These are phyloP conservation scores for Dromaius novaehollandiae DNA, from an alignment of 2,113 vertebrate genomes.

Conservation along the genomic window DNA sequence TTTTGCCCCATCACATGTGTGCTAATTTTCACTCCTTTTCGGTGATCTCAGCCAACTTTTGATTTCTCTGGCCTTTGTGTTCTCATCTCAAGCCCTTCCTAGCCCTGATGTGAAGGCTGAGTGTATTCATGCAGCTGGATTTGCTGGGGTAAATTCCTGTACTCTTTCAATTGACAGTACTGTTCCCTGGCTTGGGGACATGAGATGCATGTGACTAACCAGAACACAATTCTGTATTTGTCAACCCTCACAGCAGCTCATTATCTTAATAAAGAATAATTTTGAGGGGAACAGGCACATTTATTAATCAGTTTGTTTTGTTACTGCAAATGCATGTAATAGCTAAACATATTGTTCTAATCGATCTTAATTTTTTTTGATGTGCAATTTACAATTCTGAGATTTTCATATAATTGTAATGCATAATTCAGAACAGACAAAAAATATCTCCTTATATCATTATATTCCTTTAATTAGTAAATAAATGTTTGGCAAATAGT, in stretches of 20 bases:
- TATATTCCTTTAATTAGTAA: neutral
- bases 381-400: neutral
- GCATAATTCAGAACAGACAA: neutral
- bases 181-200: neutral
- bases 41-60: neutral
- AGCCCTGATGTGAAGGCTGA: too few species aligned
- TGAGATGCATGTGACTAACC: accelerated
- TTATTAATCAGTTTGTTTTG: neutral
- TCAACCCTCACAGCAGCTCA: neutral
- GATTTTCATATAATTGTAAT: neutral
- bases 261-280: neutral
- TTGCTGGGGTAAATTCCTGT: neutral
- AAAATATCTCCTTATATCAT: neutral
- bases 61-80: neutral
- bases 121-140: neutral
- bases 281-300: neutral
- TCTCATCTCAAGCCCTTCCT: neutral
- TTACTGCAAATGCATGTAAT: neutral
- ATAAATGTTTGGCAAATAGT: neutral
- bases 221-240: neutral
- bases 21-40: neutral
- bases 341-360: neutral
- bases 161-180: neutral
- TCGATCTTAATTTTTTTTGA: neutral
- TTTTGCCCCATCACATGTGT: too few species aligned